Evolutionary conservation across 2,888 invertebrate genomes (phyloP).

Genomic region (Folsomia manolachei): DNA sequence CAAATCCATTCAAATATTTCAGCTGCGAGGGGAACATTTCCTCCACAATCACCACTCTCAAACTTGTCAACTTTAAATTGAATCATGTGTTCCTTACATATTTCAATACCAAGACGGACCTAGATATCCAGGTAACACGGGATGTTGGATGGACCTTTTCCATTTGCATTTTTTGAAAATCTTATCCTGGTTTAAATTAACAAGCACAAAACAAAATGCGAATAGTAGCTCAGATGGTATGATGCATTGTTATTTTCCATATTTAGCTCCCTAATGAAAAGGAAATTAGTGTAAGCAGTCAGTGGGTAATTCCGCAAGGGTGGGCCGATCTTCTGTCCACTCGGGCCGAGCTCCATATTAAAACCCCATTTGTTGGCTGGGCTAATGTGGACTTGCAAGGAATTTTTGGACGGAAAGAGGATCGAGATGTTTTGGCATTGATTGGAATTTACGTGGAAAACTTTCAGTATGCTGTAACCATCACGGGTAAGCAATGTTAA

Average conservation of each 20-base stretch:
- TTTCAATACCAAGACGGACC: slow-evolving; percentile 46
- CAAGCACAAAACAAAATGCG: too few relatives aligned
- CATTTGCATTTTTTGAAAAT: too few relatives aligned
- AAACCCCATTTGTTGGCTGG: slow-evolving; percentile 49
- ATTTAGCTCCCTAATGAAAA: slow-evolving; percentile 44
- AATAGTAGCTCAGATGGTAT: too few relatives aligned
- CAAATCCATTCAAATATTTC: slow-evolving; percentile 33
- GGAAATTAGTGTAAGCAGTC: slow-evolving; percentile 46
- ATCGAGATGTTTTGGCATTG: slow-evolving; percentile 46
- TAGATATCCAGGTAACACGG: slow-evolving; percentile 51
- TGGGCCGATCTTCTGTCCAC: slow-evolving; percentile 46
- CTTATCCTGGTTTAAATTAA: too few relatives aligned
- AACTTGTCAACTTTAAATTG: slow-evolving; percentile 34
- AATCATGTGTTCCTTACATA: slow-evolving; percentile 40
- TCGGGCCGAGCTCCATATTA: slow-evolving; percentile 47
- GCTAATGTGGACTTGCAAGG: slow-evolving; percentile 46
- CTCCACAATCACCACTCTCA: slow-evolving; percentile 28
- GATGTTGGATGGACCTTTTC: too few relatives aligned
- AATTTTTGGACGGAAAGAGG: slow-evolving; percentile 48
- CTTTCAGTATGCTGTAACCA: slow-evolving; percentile 46
- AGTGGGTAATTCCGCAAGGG: slow-evolving; percentile 45
- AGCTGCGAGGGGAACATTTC: slow-evolving; percentile 29
- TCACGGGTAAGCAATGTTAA: slow-evolving; percentile 40
- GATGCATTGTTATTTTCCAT: too few relatives aligned
- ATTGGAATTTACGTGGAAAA: slow-evolving; percentile 48